Evolutionary conservation across 2,888 invertebrate species (phyloP), one percentile per base, ranked within the genome.

Genomic region (Lamproptera curius): DNA sequence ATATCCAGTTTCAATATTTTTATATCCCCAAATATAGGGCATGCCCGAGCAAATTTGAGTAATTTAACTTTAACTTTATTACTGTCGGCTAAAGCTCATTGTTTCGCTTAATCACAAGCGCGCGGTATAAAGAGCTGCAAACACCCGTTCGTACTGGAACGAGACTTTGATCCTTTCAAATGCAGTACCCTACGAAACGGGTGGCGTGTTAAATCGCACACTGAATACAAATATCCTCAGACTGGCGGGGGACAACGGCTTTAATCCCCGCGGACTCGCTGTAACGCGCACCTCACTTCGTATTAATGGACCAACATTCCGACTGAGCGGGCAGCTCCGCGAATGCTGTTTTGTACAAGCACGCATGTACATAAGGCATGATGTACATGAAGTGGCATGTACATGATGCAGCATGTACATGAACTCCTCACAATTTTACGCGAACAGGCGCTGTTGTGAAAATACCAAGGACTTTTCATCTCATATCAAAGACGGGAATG

Each of bases 211-310:
- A 47, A 47, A 42, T 47, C 36, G 26, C 26, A 39, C 23, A 26
- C 38, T 20, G 42, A 48, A 48, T 42, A 48, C 42, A 42, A 42
- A 48, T 42, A 42, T 34, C 17, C 38, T n/a, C n/a, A 31, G 23
- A 48, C 20, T 39, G 37, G 33, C 33, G 42, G 33, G 33, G 42
- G 42, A 47, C 48, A 39, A 31, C 42, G 48, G 42, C 37, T 38
- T 48, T 48, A 48, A 42, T 42, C 48, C 42, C 48, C 34, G 34
- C 43, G 39, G 48, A 48, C 38, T 43, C 33, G n/a, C 8, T 15
- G 28, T 43, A 38, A 48, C 28, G 43, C 43, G 39, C 35, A 43
- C 43, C 42, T 47, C 42, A 47, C 33, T 38, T 42, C 34, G 38
- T 43, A 43, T 48, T 49, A 44, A 43, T 48, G 38, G 33, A 28